These are phyloP conservation scores for Scaptomyza reducta DNA, from an alignment of 2,888 invertebrate genomes.

Conservation along the genomic window DNA sequence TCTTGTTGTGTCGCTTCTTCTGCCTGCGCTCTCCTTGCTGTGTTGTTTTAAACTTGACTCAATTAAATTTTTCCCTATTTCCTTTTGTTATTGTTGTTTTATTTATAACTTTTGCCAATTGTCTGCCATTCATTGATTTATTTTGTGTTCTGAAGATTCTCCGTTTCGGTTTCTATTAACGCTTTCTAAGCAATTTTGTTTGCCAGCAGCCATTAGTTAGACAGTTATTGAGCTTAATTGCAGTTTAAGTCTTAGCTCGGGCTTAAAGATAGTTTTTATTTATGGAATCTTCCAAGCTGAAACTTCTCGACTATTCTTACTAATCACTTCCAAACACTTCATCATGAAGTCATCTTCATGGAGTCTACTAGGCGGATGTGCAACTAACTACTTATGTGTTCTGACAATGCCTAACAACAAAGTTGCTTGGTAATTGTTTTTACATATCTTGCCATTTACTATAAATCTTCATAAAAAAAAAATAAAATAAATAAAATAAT, in stretches of 20 bases:
- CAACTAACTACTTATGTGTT: neutral
- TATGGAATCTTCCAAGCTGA: neutral
- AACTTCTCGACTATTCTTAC: neutral
- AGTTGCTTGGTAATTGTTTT: conserved; percentile 15
- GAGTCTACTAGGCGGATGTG: conserved; percentile 33
- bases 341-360: conserved; percentile 20
- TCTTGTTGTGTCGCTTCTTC: conserved; percentile 7
- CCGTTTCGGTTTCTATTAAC: conserved; percentile 8
- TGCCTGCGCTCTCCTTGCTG: conserved; percentile 17
- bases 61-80: conserved; percentile 65
- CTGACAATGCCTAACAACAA: neutral
- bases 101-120: conserved; percentile 62
- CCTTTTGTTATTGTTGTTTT: conserved; percentile 28
- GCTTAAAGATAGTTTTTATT: conserved; percentile 6
- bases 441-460: neutral
- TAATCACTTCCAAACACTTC: conserved; percentile 11
- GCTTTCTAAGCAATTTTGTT: neutral
- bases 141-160: conserved; percentile 5
- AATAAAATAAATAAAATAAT: no score
- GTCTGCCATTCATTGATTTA: conserved; percentile 66
- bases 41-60: conserved; percentile 72
- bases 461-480: no score
- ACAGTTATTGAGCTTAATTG: conserved; percentile 4
- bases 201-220: neutral
- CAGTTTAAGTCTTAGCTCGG: neutral